phyloP scores from a whole-genome alignment of 2,888 invertebrate genomes.

The Nomada goodeniana region DNA sequence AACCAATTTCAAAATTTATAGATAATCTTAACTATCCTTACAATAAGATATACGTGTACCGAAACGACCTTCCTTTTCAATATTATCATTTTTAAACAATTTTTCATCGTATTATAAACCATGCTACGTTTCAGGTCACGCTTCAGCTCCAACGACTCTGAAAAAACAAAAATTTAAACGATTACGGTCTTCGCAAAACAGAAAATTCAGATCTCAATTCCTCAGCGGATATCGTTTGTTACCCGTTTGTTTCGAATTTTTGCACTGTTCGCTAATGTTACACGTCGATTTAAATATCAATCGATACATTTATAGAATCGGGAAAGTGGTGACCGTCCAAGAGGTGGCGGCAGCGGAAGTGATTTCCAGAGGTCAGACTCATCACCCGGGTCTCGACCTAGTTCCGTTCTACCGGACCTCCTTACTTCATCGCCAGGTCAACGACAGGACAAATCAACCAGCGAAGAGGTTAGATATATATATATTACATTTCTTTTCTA shows the following conservation, averaged over 20 bases:
- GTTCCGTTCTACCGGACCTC: slow-evolving; percentile 97
- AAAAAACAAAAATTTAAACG: neutral
- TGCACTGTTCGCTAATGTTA: neutral
- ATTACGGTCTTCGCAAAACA: neutral
- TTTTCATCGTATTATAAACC: no score
- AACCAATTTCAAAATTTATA: no score
- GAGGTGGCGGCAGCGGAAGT: slow-evolving; percentile 86
- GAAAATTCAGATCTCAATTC: slow-evolving; percentile 55
- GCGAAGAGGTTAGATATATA: slow-evolving; percentile 93
- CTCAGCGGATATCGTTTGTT: slow-evolving; percentile 24
- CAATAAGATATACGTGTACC: no score
- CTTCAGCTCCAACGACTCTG: no score
- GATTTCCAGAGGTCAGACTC: slow-evolving; percentile 86
- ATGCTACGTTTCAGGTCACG: no score
- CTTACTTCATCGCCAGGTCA: slow-evolving; percentile 95
- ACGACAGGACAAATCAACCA: slow-evolving; percentile 96
- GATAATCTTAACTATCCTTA: no score
- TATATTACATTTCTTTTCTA: slow-evolving; percentile 4
- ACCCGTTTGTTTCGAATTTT: neutral
- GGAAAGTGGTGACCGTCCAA: slow-evolving; percentile 80
- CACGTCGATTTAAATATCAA: slow-evolving; percentile 23
- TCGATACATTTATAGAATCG: slow-evolving; percentile 79
- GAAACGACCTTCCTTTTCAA: no score
- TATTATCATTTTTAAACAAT: no score
- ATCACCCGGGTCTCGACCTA: slow-evolving; percentile 90